phyloP scores from a whole-genome alignment of 2,888 invertebrate species.

The Bedellia somnulentella region DNA sequence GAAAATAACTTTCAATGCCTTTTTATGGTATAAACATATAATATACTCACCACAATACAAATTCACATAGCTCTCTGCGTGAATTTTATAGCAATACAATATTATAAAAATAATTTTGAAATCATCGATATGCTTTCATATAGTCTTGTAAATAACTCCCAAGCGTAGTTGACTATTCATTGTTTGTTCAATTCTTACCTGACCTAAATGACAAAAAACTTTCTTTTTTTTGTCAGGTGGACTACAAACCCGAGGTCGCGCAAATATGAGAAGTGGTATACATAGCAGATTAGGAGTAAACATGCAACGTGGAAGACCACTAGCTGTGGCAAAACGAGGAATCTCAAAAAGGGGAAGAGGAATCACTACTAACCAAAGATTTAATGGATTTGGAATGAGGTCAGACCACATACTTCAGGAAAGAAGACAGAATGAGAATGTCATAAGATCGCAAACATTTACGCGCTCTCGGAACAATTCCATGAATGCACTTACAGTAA shows the following conservation, averaged over 20 bases:
- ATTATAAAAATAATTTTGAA: too few species aligned
- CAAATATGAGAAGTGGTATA: constrained; percentile 22
- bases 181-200: too few species aligned
- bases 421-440: constrained; percentile 28
- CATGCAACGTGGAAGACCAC: constrained; percentile 30
- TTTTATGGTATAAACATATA: too few species aligned
- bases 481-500: constrained; percentile 38
- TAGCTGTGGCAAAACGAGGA: constrained; percentile 42
- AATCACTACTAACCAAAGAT: constrained; percentile 30
- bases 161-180: too few species aligned
- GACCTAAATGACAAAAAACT: not conserved
- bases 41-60: too few species aligned
- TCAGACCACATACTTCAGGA: constrained; percentile 49
- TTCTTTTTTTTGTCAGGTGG: constrained; percentile 23
- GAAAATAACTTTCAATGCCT: too few species aligned
- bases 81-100: too few species aligned
- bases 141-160: too few species aligned
- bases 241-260: too few species aligned
- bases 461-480: constrained; percentile 40
- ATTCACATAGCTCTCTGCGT: too few species aligned
- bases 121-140: too few species aligned
- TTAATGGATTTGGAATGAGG: constrained; percentile 40
- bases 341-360: constrained; percentile 47
- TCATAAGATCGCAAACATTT: constrained; percentile 47
- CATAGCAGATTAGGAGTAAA: constrained; percentile 42